phyloP scores from a whole-genome alignment of 2,797 vertebrate species.

The Peromyscus melanophrys region DNA sequence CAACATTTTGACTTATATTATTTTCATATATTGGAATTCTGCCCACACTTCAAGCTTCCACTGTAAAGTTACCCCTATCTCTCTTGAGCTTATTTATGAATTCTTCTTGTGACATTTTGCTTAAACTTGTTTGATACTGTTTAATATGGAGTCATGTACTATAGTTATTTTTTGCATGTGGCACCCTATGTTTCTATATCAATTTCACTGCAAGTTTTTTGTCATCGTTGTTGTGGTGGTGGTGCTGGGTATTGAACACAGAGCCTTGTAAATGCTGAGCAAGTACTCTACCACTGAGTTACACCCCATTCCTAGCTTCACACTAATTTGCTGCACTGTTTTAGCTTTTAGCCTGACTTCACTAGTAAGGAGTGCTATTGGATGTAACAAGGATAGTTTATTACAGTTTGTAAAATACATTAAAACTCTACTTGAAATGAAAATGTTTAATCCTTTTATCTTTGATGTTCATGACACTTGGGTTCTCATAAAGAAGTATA shows the following conservation, averaged over 20 bases:
- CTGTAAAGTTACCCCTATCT: background rate
- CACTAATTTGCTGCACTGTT: background rate
- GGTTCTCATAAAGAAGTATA: background rate
- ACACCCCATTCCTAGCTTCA: background rate
- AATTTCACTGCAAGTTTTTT: background rate
- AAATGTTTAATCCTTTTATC: background rate
- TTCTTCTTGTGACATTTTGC: constrained; percentile 33
- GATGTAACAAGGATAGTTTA: background rate
- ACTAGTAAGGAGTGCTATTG: background rate
- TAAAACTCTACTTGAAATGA: background rate
- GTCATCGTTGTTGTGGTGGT: background rate
- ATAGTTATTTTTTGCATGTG: background rate
- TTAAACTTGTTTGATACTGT: constrained; percentile 8
- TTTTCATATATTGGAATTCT: background rate
- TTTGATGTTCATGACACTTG: background rate
- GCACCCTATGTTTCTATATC: background rate
- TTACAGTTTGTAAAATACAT: background rate
- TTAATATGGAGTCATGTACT: background rate
- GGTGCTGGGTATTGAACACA: background rate
- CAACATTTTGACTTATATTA: background rate
- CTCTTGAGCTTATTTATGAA: background rate
- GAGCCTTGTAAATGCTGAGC: background rate
- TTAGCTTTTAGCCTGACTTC: background rate
- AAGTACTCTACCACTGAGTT: background rate
- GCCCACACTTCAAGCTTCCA: background rate